Evolutionary conservation across 2,888 invertebrate genomes (phyloP), one percentile per base, ranked within the genome.

Genomic region (Lithophane semibrunnea): DNA sequence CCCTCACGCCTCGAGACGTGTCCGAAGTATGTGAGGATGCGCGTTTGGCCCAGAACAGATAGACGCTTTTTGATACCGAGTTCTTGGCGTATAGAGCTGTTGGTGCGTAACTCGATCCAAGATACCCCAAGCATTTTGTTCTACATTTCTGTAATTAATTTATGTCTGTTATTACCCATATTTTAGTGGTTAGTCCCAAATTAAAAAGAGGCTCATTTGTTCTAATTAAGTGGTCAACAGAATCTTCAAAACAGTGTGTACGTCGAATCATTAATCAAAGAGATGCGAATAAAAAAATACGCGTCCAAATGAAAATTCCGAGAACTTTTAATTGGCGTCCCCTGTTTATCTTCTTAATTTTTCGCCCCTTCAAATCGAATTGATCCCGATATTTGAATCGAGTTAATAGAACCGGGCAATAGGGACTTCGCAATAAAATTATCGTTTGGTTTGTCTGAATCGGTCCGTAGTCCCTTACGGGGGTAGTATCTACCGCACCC

Each of bases 361-460:
- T 83, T 82, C 54, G 73, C 74, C 63, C 77, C 69, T 77, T 68
- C 77, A 83, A 86, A 86, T 86, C 77, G 75, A 86, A 85, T 85
- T 82, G 79, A 83, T 84, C 84, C 68, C 79, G 75, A 85, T 87
- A 79, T 88, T 88, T 86, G 69, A 85, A 82, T 83, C 76, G 83
- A 89, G 88, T 90, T 89, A 91, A 90, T 87, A 86, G 79, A 88
- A 88, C 82, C 82, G 85, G 79, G 70, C 83, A 80, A 70, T 81
- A 72, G 81, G 83, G 84, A 87, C 81, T 85, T 79, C 69, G 78
- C 83, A 90, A 90, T 92, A 92, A 92, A 92, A 92, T 92, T 89
- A 91, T 91, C 88, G 88, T 90, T 87, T 88, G 86, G 86, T 88
- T 88, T 86, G 81, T 73, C 84, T 76, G 82, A 80, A 87, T 83